Evolutionary conservation across 1,140 invertebrate species (phyloP).

Genomic region (Galleria mellonella): DNA sequence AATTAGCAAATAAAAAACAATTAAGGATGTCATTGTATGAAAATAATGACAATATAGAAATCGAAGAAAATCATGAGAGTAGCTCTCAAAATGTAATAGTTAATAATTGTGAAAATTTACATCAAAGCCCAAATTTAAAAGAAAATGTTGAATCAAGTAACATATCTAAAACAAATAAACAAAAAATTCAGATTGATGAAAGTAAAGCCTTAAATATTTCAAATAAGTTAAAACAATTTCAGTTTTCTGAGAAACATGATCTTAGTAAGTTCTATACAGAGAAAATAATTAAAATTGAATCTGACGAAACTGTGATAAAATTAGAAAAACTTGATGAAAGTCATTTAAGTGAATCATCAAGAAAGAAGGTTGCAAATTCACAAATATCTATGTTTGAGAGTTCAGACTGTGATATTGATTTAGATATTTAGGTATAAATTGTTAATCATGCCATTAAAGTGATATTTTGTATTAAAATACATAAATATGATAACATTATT

Average conservation of each 20-base stretch:
- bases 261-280: slow-evolving; percentile 36
- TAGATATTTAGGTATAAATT: slow-evolving; percentile 49
- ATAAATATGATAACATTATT: slow-evolving; percentile 2
- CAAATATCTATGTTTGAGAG: slow-evolving; percentile 71
- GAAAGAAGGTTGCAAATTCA: slow-evolving; percentile 28
- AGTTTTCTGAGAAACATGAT: slow-evolving; percentile 44
- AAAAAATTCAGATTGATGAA: neutral
- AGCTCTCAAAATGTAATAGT: neutral
- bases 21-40: neutral
- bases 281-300: slow-evolving; percentile 4
- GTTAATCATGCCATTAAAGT: slow-evolving; percentile 9
- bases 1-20: slow-evolving; percentile 4
- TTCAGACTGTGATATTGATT: slow-evolving; percentile 66
- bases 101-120: neutral
- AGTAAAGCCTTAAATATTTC: slow-evolving; percentile 23
- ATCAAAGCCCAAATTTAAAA: neutral
- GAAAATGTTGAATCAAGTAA: too few species aligned
- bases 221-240: slow-evolving; percentile 58
- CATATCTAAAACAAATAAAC: neutral
- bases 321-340: slow-evolving; percentile 9
- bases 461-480: neutral
- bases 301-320: slow-evolving; percentile 4
- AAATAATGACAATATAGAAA: slow-evolving; percentile 5
- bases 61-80: neutral
- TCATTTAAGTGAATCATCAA: slow-evolving; percentile 11